phyloP scores from a whole-genome alignment of 2,888 invertebrate genomes.

The Ectobius pallidus region DNA sequence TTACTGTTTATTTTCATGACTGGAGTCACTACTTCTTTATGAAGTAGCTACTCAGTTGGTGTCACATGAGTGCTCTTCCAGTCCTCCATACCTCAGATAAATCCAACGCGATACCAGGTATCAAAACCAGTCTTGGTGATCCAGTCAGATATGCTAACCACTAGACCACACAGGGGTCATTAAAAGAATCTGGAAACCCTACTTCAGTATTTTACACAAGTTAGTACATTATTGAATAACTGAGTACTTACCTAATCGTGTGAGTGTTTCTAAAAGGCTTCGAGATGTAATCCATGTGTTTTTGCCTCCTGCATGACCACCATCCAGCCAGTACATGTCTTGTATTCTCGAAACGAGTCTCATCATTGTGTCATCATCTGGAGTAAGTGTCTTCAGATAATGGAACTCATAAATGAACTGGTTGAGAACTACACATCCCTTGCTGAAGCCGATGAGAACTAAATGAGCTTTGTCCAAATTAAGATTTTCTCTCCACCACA shows the following conservation, averaged over 20 bases:
- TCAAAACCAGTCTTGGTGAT: no score
- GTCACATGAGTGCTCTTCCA: no score
- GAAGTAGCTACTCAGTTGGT: no score
- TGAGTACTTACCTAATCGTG: conserved; percentile 65
- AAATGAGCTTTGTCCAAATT: conserved; percentile 65
- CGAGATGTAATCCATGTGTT: conserved; percentile 87
- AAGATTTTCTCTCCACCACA: conserved; percentile 66
- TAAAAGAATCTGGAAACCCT: no score
- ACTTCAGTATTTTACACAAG: no score
- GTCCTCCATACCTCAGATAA: no score
- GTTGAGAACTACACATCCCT: conserved; percentile 92
- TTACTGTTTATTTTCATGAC: no score
- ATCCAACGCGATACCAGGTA: no score
- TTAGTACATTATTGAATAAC: no score
- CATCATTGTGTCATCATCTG: conserved; percentile 67
- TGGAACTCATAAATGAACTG: conserved; percentile 88
- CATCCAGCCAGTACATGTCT: conserved; percentile 89
- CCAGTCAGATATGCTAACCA: no score
- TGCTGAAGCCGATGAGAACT: conserved; percentile 84
- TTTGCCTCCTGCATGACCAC: conserved; percentile 86
- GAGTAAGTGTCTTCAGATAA: conserved; percentile 70
- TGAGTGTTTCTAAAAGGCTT: conserved; percentile 73
- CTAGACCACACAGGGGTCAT: no score
- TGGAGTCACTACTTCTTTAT: no score
- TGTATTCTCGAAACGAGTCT: conserved; percentile 69